phyloP scores from a whole-genome alignment of 2,797 vertebrate genomes.

The Poeciliopsis gracilis region DNA sequence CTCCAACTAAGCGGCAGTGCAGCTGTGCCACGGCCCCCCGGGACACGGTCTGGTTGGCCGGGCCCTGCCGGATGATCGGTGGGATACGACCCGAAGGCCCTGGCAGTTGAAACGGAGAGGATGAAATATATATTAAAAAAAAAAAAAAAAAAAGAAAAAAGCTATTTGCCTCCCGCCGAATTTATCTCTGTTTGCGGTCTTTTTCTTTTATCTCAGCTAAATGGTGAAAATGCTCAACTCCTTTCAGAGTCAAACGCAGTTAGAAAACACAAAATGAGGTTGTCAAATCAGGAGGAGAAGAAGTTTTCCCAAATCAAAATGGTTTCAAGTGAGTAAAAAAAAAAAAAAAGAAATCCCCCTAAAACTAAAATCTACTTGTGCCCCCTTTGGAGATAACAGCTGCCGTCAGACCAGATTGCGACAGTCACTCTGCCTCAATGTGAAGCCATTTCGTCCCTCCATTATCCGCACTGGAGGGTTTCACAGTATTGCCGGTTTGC shows the following conservation, averaged over 20 bases:
- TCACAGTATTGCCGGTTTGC: background rate
- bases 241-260: background rate
- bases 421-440: background rate
- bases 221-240: background rate
- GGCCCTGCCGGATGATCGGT: conserved; percentile 86
- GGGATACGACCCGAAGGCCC: conserved; percentile 78
- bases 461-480: background rate
- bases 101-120: conserved; percentile 55
- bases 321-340: too few relatives aligned
- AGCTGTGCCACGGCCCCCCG: conserved; percentile 80
- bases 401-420: background rate
- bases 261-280: background rate
- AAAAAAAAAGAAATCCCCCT: background rate
- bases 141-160: background rate
- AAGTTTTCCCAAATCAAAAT: too few relatives aligned
- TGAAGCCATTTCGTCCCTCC: background rate
- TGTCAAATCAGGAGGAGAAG: background rate
- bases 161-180: background rate
- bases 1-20: conserved; percentile 85
- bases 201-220: background rate
- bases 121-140: background rate
- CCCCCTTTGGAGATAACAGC: background rate
- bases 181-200: background rate
- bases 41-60: conserved; percentile 87
- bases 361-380: background rate